phyloP scores from a whole-genome alignment of 2,113 vertebrate genomes.

The Trogon melanurus region DNA sequence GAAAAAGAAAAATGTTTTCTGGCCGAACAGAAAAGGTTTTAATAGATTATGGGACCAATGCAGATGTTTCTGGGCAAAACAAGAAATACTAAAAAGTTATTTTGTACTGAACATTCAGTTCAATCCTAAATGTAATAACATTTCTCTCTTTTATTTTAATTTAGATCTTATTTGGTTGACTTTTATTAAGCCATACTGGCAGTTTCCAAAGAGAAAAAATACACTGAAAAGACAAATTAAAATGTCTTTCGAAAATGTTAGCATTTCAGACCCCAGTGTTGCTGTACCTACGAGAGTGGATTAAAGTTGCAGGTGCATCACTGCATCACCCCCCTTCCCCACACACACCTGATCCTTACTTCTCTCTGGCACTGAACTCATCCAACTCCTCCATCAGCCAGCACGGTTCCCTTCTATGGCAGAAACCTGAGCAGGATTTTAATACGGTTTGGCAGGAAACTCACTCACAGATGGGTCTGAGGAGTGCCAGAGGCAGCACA shows the following conservation, averaged over 20 bases:
- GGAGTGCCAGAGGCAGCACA: slow-evolving; percentile 5
- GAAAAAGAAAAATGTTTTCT: background rate
- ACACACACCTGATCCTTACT: background rate
- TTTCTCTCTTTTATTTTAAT: background rate
- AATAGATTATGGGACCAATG: background rate
- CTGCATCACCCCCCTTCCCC: background rate
- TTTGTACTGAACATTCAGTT: background rate
- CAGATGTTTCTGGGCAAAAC: background rate
- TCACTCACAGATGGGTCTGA: slow-evolving; percentile 12
- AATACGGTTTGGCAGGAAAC: slow-evolving; percentile 27
- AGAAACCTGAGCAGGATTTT: slow-evolving; percentile 23
- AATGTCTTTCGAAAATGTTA: background rate
- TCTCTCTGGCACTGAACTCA: background rate
- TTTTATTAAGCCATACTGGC: background rate
- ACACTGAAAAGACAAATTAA: background rate
- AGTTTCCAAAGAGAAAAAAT: background rate
- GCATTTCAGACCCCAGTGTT: background rate
- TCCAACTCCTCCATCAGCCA: background rate
- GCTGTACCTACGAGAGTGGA: background rate
- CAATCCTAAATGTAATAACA: background rate
- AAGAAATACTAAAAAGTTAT: background rate
- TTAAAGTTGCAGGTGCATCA: background rate
- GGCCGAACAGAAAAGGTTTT: background rate
- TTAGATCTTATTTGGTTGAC: background rate
- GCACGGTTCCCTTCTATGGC: background rate